Conservation (phyloP, 2,888 invertebrate species). For the Diploptera punctata region DNA sequence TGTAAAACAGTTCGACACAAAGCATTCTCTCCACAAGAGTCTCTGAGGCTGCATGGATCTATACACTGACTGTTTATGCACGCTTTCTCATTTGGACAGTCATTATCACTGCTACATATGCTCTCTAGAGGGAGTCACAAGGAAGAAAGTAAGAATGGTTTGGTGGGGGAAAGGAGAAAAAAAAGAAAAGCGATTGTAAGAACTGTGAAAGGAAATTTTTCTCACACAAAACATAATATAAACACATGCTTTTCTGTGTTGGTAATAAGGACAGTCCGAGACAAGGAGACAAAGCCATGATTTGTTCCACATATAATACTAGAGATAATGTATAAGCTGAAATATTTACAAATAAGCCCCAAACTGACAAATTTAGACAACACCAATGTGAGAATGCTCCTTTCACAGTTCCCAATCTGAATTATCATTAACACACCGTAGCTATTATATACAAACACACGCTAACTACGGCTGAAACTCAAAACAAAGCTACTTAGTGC, state of each 20-base stretch:
- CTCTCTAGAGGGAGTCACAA: constrained; percentile 64
- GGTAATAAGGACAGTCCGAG: constrained; percentile 54
- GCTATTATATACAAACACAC: neutral
- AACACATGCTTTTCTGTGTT: constrained; percentile 66
- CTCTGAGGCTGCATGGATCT: constrained; percentile 88
- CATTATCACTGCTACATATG: constrained; percentile 89
- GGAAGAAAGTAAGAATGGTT: constrained; percentile 39
- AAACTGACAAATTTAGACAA: constrained; percentile 5
- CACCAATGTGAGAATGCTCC: constrained; percentile 72
- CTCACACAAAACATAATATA: constrained; percentile 64
- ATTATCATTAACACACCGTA: constrained; percentile 48
- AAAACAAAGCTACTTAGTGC: constrained; percentile 37
- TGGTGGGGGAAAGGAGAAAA: constrained; percentile 53
- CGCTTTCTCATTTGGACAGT: constrained; percentile 90
- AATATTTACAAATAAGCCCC: constrained; percentile 63
- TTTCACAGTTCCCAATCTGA: constrained; percentile 82
- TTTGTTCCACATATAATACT: constrained; percentile 35
- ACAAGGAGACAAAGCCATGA: constrained; percentile 39
- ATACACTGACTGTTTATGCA: constrained; percentile 90
- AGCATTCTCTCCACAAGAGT: constrained; percentile 89
- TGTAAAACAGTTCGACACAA: constrained; percentile 85
- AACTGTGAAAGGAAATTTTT: constrained; percentile 88
- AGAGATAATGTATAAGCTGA: constrained; percentile 56
- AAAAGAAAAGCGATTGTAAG: constrained; percentile 79
- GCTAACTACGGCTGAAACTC: constrained; percentile 37